These are phyloP conservation scores for Poeciliopsis presidionis DNA, from an alignment of 2,797 vertebrate genomes.

Conservation along the genomic window DNA sequence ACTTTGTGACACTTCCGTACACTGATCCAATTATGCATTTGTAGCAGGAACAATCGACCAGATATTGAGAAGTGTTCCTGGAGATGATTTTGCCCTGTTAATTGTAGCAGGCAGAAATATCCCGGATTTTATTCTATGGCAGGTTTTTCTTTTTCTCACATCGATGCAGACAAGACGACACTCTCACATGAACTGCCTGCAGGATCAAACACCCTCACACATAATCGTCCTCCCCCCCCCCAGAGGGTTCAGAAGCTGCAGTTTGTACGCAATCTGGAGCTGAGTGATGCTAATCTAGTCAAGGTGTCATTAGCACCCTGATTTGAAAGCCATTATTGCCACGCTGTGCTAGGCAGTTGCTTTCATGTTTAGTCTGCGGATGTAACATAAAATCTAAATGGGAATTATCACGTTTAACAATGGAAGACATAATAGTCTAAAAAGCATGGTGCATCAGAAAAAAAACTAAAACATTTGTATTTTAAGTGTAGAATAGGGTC, in stretches of 20 bases:
- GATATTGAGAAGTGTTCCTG: background rate
- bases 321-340: conserved; percentile 64
- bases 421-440: background rate
- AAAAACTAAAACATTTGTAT: background rate
- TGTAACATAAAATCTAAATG: conserved; percentile 21
- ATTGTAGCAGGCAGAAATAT: conserved; percentile 2
- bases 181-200: conserved; percentile 5
- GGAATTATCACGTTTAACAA: conserved; percentile 9
- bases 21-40: background rate
- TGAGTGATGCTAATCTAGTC: conserved; percentile 70
- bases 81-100: background rate
- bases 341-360: conserved; percentile 48
- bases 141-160: background rate
- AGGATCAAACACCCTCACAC: conserved; percentile 35
- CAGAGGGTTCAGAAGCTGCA: conserved; percentile 31
- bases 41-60: background rate
- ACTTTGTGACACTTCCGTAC: background rate
- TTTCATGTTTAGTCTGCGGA: conserved; percentile 28
- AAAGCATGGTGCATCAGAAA: background rate
- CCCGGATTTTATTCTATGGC: background rate
- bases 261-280: conserved; percentile 41
- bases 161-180: background rate
- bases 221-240: conserved; percentile 16
- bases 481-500: background rate
- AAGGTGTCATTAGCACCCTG: conserved; percentile 70